Base-by-base conservation (phyloP, 2,797 vertebrate species). In the Diplodus sargus region DNA sequence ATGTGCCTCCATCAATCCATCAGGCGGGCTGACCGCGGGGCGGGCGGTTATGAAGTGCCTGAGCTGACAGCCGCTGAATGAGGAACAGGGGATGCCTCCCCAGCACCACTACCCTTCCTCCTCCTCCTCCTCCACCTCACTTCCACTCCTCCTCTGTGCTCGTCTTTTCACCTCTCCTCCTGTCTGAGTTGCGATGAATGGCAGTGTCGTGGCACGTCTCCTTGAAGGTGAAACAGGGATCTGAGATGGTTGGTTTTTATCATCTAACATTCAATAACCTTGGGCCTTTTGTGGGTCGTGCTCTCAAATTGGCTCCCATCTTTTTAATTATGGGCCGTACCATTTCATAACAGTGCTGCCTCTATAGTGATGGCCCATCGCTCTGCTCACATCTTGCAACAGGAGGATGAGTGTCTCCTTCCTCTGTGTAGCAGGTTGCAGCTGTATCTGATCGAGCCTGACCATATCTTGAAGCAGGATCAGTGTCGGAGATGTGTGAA, bases 1-100 rank as follows among this genome's bases (percentile, higher is more conserved):
- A 95, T 95, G 94, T 93, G 91, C 92, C 93, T 94, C 91, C 90
- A 95, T 95, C 95, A 95, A 96, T 96, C 95, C 94, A 94, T 96
- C 95, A 95, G 92, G 90, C 85, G 77, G 92, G 87, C 88, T 90
- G 92, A 92, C 90, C 89, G 70, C 57, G 61, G 93, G 93, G 92
- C 87, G 88, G 91, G 90, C 77, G 81, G 93, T 96, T 96, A 95
- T 96, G 94, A 95, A 96, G 95, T 95, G 93, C 90, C 90, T 88
- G 80, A 78, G 81, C 90, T 92, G 94, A 95, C 94, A 93, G 87
- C 84, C 12, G 89, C 86, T 89, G 93, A 91, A 93, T 94, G 90
- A 94, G 87, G 90, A 93, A 87, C 87, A 91, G 88, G 82, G 86
- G 83, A 86, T 83, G 76, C 82, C 72, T 86, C 70, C 65, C 74